Evolutionary conservation across 2,888 invertebrate genomes (phyloP).

Genomic region (Sceliomorpha sp.): DNA sequence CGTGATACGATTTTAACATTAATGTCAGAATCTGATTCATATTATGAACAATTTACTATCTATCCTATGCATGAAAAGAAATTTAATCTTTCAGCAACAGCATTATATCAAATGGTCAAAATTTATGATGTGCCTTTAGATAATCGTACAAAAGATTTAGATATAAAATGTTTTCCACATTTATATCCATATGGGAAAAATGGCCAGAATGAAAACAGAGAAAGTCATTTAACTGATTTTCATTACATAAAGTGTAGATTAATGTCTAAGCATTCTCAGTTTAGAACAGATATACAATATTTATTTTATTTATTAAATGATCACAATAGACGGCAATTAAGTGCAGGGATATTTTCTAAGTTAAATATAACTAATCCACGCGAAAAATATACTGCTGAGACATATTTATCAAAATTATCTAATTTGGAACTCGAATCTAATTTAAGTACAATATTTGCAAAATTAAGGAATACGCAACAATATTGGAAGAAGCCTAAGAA

Average conservation of each 20-base stretch:
- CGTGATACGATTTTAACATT: no score
- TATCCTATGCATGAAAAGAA: conserved; percentile 54
- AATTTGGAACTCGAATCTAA: conserved; percentile 48
- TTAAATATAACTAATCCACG: conserved; percentile 50
- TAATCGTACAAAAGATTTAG: conserved; percentile 46
- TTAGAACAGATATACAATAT: conserved; percentile 60
- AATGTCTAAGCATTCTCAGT: conserved; percentile 56
- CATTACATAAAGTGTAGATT: conserved; percentile 57
- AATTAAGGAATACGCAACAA: conserved; percentile 56
- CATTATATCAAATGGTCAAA: conserved; percentile 59
- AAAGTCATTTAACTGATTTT: conserved; percentile 48
- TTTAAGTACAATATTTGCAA: conserved; percentile 54
- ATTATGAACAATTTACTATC: conserved; percentile 41
- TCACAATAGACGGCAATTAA: conserved; percentile 56
- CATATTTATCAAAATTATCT: conserved; percentile 35
- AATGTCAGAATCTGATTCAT: conserved; percentile 18
- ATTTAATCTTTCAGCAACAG: conserved; percentile 45
- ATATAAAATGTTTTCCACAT: conserved; percentile 59
- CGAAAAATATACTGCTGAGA: conserved; percentile 33
- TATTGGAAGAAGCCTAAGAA: conserved; percentile 55
- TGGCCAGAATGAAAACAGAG: conserved; percentile 53
- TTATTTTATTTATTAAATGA: conserved; percentile 61
- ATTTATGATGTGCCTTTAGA: conserved; percentile 55
- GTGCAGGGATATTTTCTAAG: conserved; percentile 55
- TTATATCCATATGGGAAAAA: conserved; percentile 52